Base-by-base conservation (phyloP, 2,797 vertebrate genomes). In the Manis javanica region DNA sequence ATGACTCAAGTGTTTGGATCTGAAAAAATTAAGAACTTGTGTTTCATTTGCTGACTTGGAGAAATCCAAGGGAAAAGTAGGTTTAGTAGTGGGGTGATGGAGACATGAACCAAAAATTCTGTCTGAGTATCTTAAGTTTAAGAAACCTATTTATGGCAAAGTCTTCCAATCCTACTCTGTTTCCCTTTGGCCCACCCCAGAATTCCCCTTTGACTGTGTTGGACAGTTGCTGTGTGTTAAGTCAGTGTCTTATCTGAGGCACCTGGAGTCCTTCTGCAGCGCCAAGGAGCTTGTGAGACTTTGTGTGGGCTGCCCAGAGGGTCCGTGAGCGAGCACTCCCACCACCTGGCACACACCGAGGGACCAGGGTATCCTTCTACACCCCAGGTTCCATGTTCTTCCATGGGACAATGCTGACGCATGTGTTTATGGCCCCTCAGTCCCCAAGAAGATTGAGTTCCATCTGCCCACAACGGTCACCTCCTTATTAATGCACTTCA, bases 41-140 rank as follows among this genome's bases (percentile, higher is more conserved):
- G n/a, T 72, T 96, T 69, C 42, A 72, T 69, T 92, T 91, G 53
- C 74, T 49, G 39, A 74, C 11, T 31, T 69, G 39, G 59, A 23
- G 23, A 72, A 94, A 79, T 18, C 72, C 0, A 13, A 93, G 79
- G 19, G 42, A 82, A 55, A 15, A 55, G 23, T 29, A 78, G 61
- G 11, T 72, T 83, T 85, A 42, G 21, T 39, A 51, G 31, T 77
- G 23, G 39, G 10, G 24, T 37, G 5, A 49, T 29, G 19, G 8
- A 18, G 12, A 66, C 37, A 23, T n/a, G 34, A 55, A 72, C 19
- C 46, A 51, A 72, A 95, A 79, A 7, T 63, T 63, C 26, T 29
- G 23, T n/a, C 23, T 26, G 15, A 29, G 11, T 19, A 37, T 49
- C 93, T 82, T 14, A 42, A 71, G 29, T n/a, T 31, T 71, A 14